A percentile compares a stretch with the other conserved stretches of the same genome.
These are phyloP conservation scores for Glandiceps talaboti DNA, from an alignment of 53 echinoderm and acorn worm genomes.

Conservation along the genomic window DNA sequence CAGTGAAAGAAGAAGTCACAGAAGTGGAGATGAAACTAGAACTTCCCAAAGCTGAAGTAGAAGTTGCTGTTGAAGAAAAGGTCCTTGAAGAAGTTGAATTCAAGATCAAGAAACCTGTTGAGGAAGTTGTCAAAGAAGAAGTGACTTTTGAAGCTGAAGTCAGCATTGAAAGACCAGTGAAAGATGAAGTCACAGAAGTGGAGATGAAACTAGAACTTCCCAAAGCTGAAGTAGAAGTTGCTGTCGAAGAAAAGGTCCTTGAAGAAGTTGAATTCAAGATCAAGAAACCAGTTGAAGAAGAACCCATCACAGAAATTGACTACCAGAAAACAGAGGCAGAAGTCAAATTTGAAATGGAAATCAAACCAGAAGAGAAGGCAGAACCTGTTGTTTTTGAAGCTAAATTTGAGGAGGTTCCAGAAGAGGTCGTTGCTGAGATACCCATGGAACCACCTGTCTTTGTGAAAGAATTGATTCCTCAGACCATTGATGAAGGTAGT, in stretches of 20 bases:
- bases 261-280: conserved; percentile 20
- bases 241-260: not conserved
- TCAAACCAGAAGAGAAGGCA: not conserved
- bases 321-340: not conserved
- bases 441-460: conserved; percentile 78
- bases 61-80: not conserved
- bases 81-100: not conserved
- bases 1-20: not conserved
- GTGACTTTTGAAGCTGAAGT: conserved; percentile 26
- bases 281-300: conserved; percentile 16
- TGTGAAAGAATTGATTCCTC: conserved; percentile 96
- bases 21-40: not conserved
- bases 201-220: too few relatives aligned
- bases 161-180: conserved; percentile 13
- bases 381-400: not conserved
- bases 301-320: not conserved
- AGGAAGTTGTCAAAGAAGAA: conserved; percentile 19
- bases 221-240: not conserved
- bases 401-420: conserved; percentile 11
- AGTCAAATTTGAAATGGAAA: not conserved
- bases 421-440: conserved; percentile 15
- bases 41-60: not conserved
- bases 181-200: conserved; percentile 4
- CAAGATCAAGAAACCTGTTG: not conserved
- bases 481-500: conserved; percentile 86